Evolutionary conservation across 2,113 vertebrate species (phyloP).

Genomic region (Aegotheles bennettii): DNA sequence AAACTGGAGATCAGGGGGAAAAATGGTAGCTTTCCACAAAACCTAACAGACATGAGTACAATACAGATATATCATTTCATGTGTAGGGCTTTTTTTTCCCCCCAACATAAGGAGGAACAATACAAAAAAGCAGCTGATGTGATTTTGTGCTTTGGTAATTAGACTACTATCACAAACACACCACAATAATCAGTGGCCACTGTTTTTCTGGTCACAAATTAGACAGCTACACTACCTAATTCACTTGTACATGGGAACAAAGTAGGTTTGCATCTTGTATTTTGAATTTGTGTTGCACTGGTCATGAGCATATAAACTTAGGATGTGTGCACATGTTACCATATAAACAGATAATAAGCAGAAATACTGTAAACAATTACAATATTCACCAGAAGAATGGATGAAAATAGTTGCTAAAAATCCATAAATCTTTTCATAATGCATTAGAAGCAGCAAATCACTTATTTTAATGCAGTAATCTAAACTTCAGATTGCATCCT

Average conservation of each 20-base stretch:
- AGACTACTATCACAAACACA: background rate
- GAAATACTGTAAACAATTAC: background rate
- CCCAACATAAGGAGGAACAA: background rate
- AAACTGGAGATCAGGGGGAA: background rate
- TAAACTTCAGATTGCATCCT: background rate
- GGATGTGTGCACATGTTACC: background rate
- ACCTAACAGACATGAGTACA: background rate
- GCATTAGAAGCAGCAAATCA: background rate
- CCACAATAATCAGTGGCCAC: background rate
- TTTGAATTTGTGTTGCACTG: background rate
- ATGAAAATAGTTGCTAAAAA: background rate
- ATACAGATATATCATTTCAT: background rate
- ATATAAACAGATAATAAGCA: background rate
- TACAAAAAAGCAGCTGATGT: background rate
- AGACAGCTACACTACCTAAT: background rate
- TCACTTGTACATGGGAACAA: background rate
- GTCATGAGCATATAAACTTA: background rate
- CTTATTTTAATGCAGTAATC: background rate
- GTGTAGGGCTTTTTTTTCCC: background rate
- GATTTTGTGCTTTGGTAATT: accelerated
- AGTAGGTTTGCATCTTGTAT: background rate
- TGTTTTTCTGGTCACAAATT: background rate
- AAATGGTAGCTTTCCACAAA: background rate
- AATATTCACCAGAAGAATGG: background rate
- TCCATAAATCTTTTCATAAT: background rate